Evolutionary conservation across 2,113 vertebrate species (phyloP), one percentile per base, ranked within the genome.

Genomic region (Laticauda laticaudata): DNA sequence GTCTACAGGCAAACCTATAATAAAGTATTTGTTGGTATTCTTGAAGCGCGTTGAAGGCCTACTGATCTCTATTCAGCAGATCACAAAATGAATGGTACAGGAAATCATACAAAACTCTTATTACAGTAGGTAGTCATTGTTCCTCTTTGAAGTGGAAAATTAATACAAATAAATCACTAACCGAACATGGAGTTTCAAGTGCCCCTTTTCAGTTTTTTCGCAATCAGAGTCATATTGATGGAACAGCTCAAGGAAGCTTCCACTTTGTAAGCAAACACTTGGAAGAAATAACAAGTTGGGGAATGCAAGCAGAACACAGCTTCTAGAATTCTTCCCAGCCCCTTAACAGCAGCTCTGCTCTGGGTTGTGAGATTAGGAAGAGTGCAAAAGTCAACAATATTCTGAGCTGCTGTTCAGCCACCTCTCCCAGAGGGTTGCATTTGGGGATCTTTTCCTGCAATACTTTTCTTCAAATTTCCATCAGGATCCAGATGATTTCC

Each of bases 31-130:
- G 15, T 90, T 95, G 20, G 5, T 93, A 91, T 81, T 90, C 48
- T 39, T 64, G 64, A 87, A 75, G 89, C 64, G 81, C 89, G 88
- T 57, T 91, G 86, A 29, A 48, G 93, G 56, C 29, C 81, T 54
- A 29, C 0, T 90, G 39, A 87, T 69, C 64, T 94, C 64, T 91
- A n/a, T 3, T 55, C 87, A 59, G 92, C 87, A 92, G 89, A 43
- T 81, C 24, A 24, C 54, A 23, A 23, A 4, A 55, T 61, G 14
- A 89, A 2, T 18, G 93, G 48, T 59, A 56, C 39, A 34, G 54
- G 15, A 51, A 64, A 87, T 69, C 93, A 90, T 18, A 86, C 48
- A 91, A 91, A 8, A 3, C n/a, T 64, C 29, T 21, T 21, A 88
- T 92, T 48, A 8, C 91, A 39, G 88, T 8, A n/a, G 54, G 9